These are phyloP conservation scores for Caranx melampygus DNA, from an alignment of 2,113 vertebrate genomes.

Conservation along the genomic window DNA sequence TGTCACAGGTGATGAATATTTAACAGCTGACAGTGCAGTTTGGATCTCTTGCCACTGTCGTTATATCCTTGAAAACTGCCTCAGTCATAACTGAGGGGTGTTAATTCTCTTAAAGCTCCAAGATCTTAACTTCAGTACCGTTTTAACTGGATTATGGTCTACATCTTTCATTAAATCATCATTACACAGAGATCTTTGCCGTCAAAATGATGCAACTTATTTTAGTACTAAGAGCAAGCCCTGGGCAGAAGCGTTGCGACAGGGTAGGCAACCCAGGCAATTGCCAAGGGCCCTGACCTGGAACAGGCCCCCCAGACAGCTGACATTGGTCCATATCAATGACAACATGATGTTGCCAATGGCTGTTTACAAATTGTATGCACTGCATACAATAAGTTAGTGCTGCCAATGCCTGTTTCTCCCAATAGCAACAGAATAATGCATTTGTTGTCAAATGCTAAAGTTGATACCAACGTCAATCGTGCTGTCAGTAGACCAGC, in stretches of 20 bases:
- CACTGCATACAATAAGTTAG: too few relatives aligned
- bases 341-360: too few relatives aligned
- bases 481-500: too few relatives aligned
- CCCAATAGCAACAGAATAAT: too few relatives aligned
- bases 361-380: too few relatives aligned
- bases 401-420: too few relatives aligned
- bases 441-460: too few relatives aligned
- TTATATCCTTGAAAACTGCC: slow-evolving; percentile 29
- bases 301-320: too few relatives aligned
- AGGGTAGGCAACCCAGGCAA: too few relatives aligned
- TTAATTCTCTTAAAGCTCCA: neutral
- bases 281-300: too few relatives aligned
- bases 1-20: slow-evolving; percentile 80
- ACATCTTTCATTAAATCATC: neutral
- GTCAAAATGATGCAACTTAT: neutral
- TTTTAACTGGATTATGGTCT: neutral
- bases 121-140: slow-evolving; percentile 3
- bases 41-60: slow-evolving; percentile 25
- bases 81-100: slow-evolving; percentile 1
- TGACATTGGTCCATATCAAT: too few relatives aligned
- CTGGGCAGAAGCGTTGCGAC: neutral
- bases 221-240: neutral
- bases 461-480: too few relatives aligned
- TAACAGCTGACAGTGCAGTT: slow-evolving; percentile 66
- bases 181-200: neutral